Evolutionary conservation across 2,113 vertebrate species (phyloP), one percentile per base, ranked within the genome.

Genomic region (Emydura subglobosa): DNA sequence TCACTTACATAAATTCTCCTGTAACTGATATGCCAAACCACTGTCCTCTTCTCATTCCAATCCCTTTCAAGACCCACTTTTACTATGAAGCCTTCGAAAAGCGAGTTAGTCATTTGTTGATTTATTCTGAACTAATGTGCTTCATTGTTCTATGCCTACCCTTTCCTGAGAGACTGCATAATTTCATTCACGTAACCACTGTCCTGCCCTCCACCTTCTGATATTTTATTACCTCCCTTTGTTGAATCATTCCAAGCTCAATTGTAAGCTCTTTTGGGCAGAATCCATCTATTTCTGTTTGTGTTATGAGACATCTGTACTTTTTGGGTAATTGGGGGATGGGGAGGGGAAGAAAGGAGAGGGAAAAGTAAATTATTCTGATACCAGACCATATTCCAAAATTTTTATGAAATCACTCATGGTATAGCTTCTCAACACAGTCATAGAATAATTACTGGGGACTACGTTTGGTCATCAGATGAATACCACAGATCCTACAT

Each of bases 381-480:
- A 39, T 82, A 68, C 25, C n/a, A 17, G 78, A 16, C 34, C 51
- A 88, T 2, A 0, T 92, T 87, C n/a, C 50, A 27, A 82, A 27
- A 87, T 91, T 87, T 31, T 76, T 91, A 21, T 7, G 39, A 88
- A 49, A 1, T 1, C 89, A 39, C 42, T 68, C 3, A 21, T 42
- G 59, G n/a, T 55, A 80, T 49, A 79, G 0, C 31, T 57, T 65
- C 0, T 1, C 49, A 55, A 39, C 34, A 10, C 12, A 24, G 17
- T 34, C 5, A 6, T 31, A 21, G 25, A 83, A 81, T 82, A 53
- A 87, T 76, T 39, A 39, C 12, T 59, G 51, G 82, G 79, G 34
- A 87, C 39, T 16, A n/a, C 13, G 21, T 34, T 86, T 86, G 85
- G 4, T 39, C 24, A 3, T 79, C 42, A 25, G 87, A 85, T 1